Percentiles rank a stretch among this genome's conserved stretches.
Evolutionary conservation across 2,113 vertebrate genomes (phyloP).

Genomic region (Aegithalos caudatus): DNA sequence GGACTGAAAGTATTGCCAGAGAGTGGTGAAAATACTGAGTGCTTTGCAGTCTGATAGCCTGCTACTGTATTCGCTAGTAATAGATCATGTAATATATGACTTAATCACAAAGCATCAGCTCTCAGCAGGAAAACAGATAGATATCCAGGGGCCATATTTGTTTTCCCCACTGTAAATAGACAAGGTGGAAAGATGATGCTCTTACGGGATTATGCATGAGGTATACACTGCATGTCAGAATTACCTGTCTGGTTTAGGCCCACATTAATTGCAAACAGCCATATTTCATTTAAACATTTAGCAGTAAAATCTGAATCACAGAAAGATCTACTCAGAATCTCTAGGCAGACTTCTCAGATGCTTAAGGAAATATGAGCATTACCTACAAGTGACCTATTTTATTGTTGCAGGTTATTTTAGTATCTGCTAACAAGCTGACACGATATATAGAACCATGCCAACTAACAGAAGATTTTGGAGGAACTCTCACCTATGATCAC

Average conservation of each 20-base stretch:
- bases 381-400: background rate
- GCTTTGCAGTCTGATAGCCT: background rate
- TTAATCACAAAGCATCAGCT: background rate
- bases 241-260: background rate
- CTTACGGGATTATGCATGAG: background rate
- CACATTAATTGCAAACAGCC: background rate
- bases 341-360: background rate
- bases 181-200: background rate
- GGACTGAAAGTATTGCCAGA: background rate
- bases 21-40: background rate
- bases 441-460: constrained; percentile 97
- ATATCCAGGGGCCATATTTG: background rate
- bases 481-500: constrained; percentile 95
- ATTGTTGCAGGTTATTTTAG: constrained; percentile 90
- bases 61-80: background rate
- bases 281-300: background rate
- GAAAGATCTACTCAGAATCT: background rate
- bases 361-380: background rate
- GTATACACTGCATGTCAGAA: background rate
- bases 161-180: background rate
- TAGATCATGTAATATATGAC: fast-evolving
- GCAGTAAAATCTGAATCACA: background rate
- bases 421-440: constrained; percentile 96
- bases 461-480: constrained; percentile 96
- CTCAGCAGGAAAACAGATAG: background rate